Base-by-base conservation (phyloP, 2,113 vertebrate genomes). In the Aphyosemion australe region DNA sequence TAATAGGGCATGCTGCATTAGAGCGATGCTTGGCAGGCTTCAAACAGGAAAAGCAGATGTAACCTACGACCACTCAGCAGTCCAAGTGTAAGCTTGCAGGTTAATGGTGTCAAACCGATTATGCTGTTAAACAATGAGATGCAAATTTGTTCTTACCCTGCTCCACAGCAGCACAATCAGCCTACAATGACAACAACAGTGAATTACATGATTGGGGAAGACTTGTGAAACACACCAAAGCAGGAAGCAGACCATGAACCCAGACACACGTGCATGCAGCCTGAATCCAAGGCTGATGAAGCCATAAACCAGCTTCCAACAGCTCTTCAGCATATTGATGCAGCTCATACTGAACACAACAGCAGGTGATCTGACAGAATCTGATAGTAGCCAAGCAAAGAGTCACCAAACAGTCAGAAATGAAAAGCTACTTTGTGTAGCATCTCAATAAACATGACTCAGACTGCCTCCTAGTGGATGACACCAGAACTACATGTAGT, bases 101-200 rank as follows among this genome's bases (percentile, higher is more conserved):
- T 76, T 71, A 69, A 78, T 69, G n/a, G 26, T 34, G 42, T 47
- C 49, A 56, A 45, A 13, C 20, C 47, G 26, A 61, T n/a, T n/a
- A n/a, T 51, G 16, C 37, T 72, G 15, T 6, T 41, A 48, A 77
- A 71, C 55, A 57, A 58, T 45, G 15, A 50, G 79, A 84, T 77
- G 74, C 78, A 69, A 64, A 13, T 1, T 21, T n/a, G 7, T 43
- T 66, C 89, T 93, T 91, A 91, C 88, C 88, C 61, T 74, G 55
- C 53, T 87, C 78, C 15, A 59, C 78, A 67, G 79, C 79, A 32
- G 69, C 72, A 69, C 61, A 66, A 10, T 73, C 70, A 8, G 79
- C 90, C 91, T 90, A 89, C 64, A 88, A 90, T 67, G 78, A 89
- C 74, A 84, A 64, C 71, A 18, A 88, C 63, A 86, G 60, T 66